A percentile compares a stretch with the other conserved stretches of the same genome.
These are phyloP conservation scores for Athripsodes cinereus DNA, from an alignment of 2,888 invertebrate genomes.

Conservation along the genomic window DNA sequence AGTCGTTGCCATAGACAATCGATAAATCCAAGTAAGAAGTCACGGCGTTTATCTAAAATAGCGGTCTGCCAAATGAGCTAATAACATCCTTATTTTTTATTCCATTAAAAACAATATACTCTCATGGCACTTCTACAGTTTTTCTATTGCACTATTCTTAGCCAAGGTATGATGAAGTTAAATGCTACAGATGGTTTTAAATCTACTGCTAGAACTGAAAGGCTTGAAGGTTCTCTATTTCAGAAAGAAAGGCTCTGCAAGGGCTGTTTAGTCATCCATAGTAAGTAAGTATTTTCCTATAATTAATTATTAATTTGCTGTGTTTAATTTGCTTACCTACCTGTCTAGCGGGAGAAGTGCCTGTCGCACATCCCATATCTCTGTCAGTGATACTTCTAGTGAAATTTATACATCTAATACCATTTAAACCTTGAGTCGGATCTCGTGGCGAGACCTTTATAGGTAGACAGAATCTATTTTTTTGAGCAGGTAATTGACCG, in stretches of 20 bases:
- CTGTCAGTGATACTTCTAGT: slow-evolving; percentile 63
- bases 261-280: too few relatives aligned
- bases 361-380: slow-evolving; percentile 57
- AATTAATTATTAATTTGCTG: not conserved
- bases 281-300: too few relatives aligned
- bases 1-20: slow-evolving; percentile 33
- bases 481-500: not conserved
- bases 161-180: too few relatives aligned
- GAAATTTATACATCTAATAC: slow-evolving; percentile 65
- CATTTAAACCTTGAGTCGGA: slow-evolving; percentile 38
- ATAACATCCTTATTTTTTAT: too few relatives aligned
- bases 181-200: too few relatives aligned
- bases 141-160: too few relatives aligned
- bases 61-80: too few relatives aligned
- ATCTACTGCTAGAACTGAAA: too few relatives aligned
- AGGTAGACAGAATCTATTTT: slow-evolving; percentile 36
- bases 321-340: slow-evolving; percentile 37
- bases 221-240: too few relatives aligned
- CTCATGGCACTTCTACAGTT: too few relatives aligned
- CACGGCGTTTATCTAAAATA: slow-evolving; percentile 26
- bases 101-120: too few relatives aligned
- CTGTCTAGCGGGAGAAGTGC: slow-evolving; percentile 62
- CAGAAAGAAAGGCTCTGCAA: too few relatives aligned
- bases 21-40: slow-evolving; percentile 35
- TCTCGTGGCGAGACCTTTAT: slow-evolving; percentile 38